A percentile compares a stretch with the other conserved stretches of the same genome.
These are phyloP conservation scores for rat (Rattus norvegicus) DNA, from an alignment of 2,113 vertebrate species.

Conservation along the genomic window GRCr8 NC_086020.1:189131501-189132000, in stretches of 20 bases:
- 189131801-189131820: background rate
- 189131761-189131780: background rate
- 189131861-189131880: background rate
- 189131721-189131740: background rate
- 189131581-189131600: background rate
- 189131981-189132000: background rate
- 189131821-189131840: background rate
- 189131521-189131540: background rate
- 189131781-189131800: background rate
- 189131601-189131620: background rate
- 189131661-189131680: background rate
- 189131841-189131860: background rate
- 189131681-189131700: background rate
- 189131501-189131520: background rate
- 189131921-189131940: background rate
- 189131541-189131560: background rate
- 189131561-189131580: background rate
- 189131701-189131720: too few species aligned
- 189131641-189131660: background rate
- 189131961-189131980: background rate
- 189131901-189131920: background rate
- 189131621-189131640: background rate
- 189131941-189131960: constrained; percentile 11
- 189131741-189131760: background rate
- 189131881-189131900: background rate